phyloP scores from a whole-genome alignment of 2,797 vertebrate genomes.

The Labroides dimidiatus region DNA sequence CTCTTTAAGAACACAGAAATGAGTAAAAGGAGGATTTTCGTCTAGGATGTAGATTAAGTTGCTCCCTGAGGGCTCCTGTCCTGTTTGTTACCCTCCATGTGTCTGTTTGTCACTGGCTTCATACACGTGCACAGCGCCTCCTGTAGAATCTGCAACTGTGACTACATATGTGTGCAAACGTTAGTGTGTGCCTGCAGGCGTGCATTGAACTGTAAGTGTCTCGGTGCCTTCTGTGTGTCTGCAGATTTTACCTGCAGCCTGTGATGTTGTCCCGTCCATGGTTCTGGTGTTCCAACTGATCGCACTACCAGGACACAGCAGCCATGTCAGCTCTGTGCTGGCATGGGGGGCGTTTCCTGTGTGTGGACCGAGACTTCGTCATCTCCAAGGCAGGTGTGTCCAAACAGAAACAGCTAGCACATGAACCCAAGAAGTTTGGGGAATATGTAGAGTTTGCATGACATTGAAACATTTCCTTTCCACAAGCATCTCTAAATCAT shows the following conservation, averaged over 20 bases:
- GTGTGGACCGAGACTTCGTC: conserved; percentile 81
- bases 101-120: conserved; percentile 58
- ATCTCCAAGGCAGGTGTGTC: conserved; percentile 86
- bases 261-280: conserved; percentile 83
- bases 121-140: conserved; percentile 1
- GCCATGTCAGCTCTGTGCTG: conserved; percentile 75
- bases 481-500: not conserved
- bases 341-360: conserved; percentile 93
- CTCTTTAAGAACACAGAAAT: conserved; percentile 32
- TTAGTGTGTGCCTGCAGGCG: conserved; percentile 25
- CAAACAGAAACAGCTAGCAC: not conserved
- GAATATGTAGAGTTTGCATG: not conserved
- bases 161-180: conserved; percentile 16
- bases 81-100: conserved; percentile 54
- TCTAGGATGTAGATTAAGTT: conserved; percentile 61
- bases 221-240: conserved; percentile 19
- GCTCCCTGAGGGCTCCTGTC: conserved; percentile 58
- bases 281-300: conserved; percentile 90
- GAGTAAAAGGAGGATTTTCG: conserved; percentile 58
- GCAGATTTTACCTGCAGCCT: conserved; percentile 86
- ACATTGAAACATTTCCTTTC: too few relatives aligned
- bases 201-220: conserved; percentile 23
- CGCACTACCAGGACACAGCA: conserved; percentile 75
- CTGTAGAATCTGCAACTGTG: not conserved
- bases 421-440: not conserved